Percentiles rank a stretch among this genome's conserved stretches.
Conservation (phyloP, 2,113 vertebrate genomes). For the Pantherophis guttatus region DNA sequence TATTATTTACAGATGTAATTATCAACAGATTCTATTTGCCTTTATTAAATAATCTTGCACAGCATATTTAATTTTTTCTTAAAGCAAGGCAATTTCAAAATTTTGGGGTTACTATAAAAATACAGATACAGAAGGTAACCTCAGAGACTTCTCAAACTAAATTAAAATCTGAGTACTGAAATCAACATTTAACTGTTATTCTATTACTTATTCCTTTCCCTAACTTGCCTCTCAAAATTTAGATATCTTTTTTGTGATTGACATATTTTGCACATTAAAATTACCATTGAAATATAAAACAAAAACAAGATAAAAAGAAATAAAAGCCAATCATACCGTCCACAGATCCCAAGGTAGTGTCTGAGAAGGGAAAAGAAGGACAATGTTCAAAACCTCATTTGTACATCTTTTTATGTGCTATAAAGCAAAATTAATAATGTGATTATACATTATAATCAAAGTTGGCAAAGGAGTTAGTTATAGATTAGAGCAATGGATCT, state of each 20-base stretch:
- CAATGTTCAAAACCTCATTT: constrained; percentile 41
- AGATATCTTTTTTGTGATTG: not conserved
- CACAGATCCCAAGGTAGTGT: constrained; percentile 95
- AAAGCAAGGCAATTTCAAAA: constrained; percentile 22
- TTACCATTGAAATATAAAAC: not conserved
- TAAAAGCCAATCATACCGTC: constrained; percentile 79
- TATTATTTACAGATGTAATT: not conserved
- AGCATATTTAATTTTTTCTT: not conserved
- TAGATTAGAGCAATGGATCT: not conserved
- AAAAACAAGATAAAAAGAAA: not conserved
- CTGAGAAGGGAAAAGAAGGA: constrained; percentile 69
- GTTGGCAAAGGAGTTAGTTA: not conserved
- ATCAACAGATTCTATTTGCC: not conserved
- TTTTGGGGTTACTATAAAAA: constrained; percentile 16
- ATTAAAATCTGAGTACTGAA: not conserved
- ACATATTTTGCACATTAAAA: not conserved
- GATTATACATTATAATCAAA: not conserved
- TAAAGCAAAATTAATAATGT: constrained; percentile 11
- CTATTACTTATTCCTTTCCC: not conserved
- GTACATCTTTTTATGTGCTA: not conserved
- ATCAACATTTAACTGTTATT: not conserved
- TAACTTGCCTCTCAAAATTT: not conserved
- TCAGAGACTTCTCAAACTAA: not conserved
- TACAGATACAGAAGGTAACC: constrained; percentile 9
- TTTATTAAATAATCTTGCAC: not conserved